Evolutionary conservation across 1,140 invertebrate genomes (phyloP), one percentile per base, ranked within the genome.

Genomic region (Glomeris maerens): DNA sequence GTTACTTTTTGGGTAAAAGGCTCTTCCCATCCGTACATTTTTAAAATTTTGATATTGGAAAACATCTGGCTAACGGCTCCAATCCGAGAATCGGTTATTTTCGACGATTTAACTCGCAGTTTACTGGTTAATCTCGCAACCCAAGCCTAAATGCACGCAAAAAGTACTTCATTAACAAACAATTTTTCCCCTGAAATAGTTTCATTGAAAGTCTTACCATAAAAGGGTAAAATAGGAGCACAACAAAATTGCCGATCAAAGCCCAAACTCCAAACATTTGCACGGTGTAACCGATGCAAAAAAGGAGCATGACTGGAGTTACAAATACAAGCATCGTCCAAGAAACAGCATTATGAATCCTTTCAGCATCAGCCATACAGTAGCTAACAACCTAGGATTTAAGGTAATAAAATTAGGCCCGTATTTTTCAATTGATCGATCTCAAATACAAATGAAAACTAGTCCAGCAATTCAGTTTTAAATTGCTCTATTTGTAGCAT

Each of bases 11-110:
- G 65, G 39, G 76, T 71, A 63, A 91, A 89, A 31, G 79, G 73
- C 59, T 82, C 77, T 64, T 91, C 88, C 87, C 87, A 92, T 0
- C 81, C 80, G 66, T 89, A 87, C 78, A 91, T 84, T 74, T 93
- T 92, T 52, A 93, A 83, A 20, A 85, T 72, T 66, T 80, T 72
- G 27, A 81, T 75, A 52, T 64, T 69, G 38, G 70, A 67, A 5
- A 78, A 58, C 20, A 77, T 66, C 60, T 79, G 77, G 40, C 66
- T 70, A 55, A 78, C 74, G 1, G 75, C 59, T 27, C 66, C 67
- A 1, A 77, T 66, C 64, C 17, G 48, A 52, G 58, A 60, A 47
- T 66, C 64, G 31, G 63, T 66, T 13, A 64, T 56, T 2, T 47
- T 46, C 38, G 64, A 60, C 14, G 62, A 55, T 41, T 57, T 59